Evolutionary conservation across 1,140 invertebrate genomes (phyloP).

Genomic region (Armadillidium nasatum): DNA sequence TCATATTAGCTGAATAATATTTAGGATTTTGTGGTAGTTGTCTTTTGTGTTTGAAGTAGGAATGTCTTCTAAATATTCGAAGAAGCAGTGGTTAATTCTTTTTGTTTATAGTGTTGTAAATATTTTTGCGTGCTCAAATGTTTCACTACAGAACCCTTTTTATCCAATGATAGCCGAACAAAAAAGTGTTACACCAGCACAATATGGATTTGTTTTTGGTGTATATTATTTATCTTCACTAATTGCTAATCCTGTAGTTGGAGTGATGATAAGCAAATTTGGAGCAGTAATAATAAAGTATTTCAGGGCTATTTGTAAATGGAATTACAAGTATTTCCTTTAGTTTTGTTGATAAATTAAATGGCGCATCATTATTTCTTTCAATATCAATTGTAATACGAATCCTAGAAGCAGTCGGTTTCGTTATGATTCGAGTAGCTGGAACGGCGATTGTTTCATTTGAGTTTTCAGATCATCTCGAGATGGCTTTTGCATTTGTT

Average conservation of each 20-base stretch:
- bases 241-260: constrained; percentile 13
- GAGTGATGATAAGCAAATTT: constrained; percentile 3
- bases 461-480: constrained; percentile 16
- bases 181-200: constrained; percentile 14
- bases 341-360: background rate
- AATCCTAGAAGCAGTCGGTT: constrained; percentile 14
- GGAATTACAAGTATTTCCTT: constrained; percentile 18
- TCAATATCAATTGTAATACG: background rate
- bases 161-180: constrained; percentile 19
- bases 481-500: constrained; percentile 5
- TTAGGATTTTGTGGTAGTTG: too few relatives aligned
- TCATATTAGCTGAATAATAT: too few relatives aligned
- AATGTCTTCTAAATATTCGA: too few relatives aligned
- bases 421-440: constrained; percentile 1
- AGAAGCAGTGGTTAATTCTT: too few relatives aligned
- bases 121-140: too few relatives aligned
- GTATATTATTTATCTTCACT: constrained; percentile 8
- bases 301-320: constrained; percentile 8
- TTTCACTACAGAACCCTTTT: constrained; percentile 22
- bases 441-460: constrained; percentile 14
- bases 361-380: constrained; percentile 1
- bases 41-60: too few relatives aligned
- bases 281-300: constrained; percentile 7
- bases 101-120: too few relatives aligned
- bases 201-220: constrained; percentile 24